Conservation (phyloP, 2,113 vertebrate genomes). For the Opisthocomus hoazin region DNA sequence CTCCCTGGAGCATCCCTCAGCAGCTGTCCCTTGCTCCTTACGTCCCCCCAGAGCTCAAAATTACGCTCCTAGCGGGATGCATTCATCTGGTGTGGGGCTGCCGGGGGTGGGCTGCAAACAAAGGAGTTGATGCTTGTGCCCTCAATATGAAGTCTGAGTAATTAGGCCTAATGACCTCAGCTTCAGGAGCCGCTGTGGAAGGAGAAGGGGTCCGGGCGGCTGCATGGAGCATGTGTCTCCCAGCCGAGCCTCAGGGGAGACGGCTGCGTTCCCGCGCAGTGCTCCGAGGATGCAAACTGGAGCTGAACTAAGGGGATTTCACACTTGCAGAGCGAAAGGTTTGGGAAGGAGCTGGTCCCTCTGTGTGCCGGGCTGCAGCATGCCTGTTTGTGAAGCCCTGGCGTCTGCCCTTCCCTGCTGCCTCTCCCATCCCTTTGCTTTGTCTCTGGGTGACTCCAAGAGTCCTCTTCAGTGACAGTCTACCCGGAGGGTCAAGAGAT, state of each 20-base stretch:
- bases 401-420: neutral
- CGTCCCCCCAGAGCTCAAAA: neutral
- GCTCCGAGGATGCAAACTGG: neutral
- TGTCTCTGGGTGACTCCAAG: neutral
- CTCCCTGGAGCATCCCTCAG: neutral
- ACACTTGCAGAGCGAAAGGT: neutral
- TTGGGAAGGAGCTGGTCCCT: neutral
- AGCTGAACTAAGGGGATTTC: slow-evolving; percentile 39
- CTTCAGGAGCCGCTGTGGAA: neutral
- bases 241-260: neutral
- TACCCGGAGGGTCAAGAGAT: neutral
- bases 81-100: neutral
- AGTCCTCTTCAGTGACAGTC: neutral
- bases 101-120: neutral
- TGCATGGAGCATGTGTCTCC: neutral
- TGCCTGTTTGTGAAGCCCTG: neutral
- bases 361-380: neutral
- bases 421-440: neutral
- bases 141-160: neutral
- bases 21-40: neutral
- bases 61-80: neutral
- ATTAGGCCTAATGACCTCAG: neutral
- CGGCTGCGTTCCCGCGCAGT: neutral
- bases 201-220: neutral
- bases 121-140: neutral